Base-by-base conservation (phyloP, 2,113 vertebrate species). In the Poicephalus gulielmi region DNA sequence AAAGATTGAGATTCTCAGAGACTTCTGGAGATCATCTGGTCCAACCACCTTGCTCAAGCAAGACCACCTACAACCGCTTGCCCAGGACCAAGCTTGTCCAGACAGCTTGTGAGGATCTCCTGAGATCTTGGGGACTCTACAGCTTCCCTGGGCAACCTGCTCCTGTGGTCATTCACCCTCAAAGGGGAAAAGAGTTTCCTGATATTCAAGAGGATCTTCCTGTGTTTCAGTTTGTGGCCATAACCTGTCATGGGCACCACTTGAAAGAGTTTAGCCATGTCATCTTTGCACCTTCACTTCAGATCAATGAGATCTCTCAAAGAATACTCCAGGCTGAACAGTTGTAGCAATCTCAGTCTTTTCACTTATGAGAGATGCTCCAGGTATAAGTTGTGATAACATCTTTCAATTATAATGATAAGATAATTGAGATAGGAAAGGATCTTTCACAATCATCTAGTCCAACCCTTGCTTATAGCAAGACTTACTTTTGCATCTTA, bases 241-340 rank as follows among this genome's bases (percentile, higher is more conserved):
- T 7, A 63, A 35, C 4, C 14, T 70, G 25, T 39, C 37, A 62
- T 28, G 35, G 64, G 24, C 31, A 43, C 13, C 13, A 43, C 25
- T 1, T 2, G 55, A 43, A 31, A 77, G 17, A 55, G 30, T 22
- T 14, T 70, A 57, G 20, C 25, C 57, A 25, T 7, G 12, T 35
- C 9, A 27, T 70, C 47, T 33, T 43, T 35, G 9, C 9, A 13
- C 0, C 0, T 41, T 27, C 17, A 27, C 31, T 71, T 57, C 31
- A 41, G 47, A 41, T 35, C 57, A 60, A 24, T 35, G 57, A 59
- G 55, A 59, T n/a, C 22, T 57, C 14, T 6, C 6, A 2, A 35
- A 35, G n/a, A 60, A 22, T 7, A 35, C n/a, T 35, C 57, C 14
- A 25, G 57, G 22, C 47, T 63, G 41, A 55, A 8, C 17, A 63